phyloP scores from a whole-genome alignment of 2,797 vertebrate genomes.

The Adelosebastes latens region DNA sequence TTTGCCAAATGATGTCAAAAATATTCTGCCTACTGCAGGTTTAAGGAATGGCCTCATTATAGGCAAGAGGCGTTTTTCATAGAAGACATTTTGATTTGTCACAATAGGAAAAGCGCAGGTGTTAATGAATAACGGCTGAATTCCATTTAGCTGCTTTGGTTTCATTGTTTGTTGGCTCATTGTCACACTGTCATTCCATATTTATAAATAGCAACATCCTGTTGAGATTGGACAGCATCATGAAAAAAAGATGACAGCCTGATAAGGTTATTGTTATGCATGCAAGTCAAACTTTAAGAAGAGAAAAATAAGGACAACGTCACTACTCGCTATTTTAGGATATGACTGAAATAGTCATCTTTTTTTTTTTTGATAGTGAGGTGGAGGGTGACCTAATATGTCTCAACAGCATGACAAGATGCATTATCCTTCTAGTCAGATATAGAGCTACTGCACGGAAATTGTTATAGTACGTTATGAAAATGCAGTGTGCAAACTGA shows the following conservation, averaged over 20 bases:
- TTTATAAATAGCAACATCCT: not conserved
- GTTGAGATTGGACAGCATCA: not conserved
- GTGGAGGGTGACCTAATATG: not conserved
- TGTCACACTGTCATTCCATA: not conserved
- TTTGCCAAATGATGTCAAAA: no score
- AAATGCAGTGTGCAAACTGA: not conserved
- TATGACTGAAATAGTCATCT: not conserved
- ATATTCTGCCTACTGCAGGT: no score
- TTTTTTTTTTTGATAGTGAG: not conserved
- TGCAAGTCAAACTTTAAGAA: not conserved
- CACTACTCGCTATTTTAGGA: not conserved
- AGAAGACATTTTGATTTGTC: no score
- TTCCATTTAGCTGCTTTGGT: not conserved
- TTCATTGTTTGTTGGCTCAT: not conserved
- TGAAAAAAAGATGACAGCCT: not conserved
- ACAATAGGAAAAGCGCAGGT: no score
- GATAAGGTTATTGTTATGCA: not conserved
- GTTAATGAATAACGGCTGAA: not conserved
- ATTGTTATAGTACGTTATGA: not conserved
- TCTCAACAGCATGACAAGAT: not conserved
- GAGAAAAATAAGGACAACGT: not conserved
- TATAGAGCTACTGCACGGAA: not conserved
- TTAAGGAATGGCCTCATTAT: no score
- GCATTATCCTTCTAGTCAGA: not conserved
- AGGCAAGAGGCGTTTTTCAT: no score